Conservation (phyloP, 2,888 invertebrate species). For the Athrips mouffetella region DNA sequence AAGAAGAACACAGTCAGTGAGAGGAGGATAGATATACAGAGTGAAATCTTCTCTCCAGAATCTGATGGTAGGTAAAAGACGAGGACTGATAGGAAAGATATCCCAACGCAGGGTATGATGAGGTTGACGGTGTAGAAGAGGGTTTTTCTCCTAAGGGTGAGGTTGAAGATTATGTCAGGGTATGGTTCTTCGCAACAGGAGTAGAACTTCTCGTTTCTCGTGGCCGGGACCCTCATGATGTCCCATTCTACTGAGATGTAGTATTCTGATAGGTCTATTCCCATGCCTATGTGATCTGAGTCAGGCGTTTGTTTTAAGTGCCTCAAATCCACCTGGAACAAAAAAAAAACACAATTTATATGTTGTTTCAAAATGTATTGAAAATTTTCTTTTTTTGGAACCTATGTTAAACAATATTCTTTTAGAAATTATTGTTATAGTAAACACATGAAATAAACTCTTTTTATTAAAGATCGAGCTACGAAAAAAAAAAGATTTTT, state of each 20-base stretch:
- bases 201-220: conserved; percentile 94
- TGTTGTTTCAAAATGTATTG: too few relatives aligned
- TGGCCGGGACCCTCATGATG: conserved; percentile 94
- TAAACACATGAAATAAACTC: too few relatives aligned
- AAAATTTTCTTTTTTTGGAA: too few relatives aligned
- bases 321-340: conserved; percentile 89
- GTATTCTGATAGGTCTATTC: conserved; percentile 95
- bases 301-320: conserved; percentile 92
- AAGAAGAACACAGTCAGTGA: conserved; percentile 97
- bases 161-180: conserved; percentile 98
- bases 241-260: conserved; percentile 99
- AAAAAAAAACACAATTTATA: conserved; percentile 16
- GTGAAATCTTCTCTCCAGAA: conserved; percentile 97
- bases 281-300: conserved; percentile 92
- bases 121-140: conserved; percentile 98
- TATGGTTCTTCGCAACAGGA: conserved; percentile 98
- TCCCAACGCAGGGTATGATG: conserved; percentile 97
- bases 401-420: too few relatives aligned
- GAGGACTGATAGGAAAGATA: conserved; percentile 96
- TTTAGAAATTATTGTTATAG: too few relatives aligned
- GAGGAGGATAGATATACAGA: conserved; percentile 95
- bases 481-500: too few relatives aligned
- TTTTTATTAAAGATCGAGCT: too few relatives aligned
- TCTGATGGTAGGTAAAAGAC: conserved; percentile 99
- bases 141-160: conserved; percentile 95